phyloP scores from a whole-genome alignment of 2,113 vertebrate species.

The Carassius carassius region DNA sequence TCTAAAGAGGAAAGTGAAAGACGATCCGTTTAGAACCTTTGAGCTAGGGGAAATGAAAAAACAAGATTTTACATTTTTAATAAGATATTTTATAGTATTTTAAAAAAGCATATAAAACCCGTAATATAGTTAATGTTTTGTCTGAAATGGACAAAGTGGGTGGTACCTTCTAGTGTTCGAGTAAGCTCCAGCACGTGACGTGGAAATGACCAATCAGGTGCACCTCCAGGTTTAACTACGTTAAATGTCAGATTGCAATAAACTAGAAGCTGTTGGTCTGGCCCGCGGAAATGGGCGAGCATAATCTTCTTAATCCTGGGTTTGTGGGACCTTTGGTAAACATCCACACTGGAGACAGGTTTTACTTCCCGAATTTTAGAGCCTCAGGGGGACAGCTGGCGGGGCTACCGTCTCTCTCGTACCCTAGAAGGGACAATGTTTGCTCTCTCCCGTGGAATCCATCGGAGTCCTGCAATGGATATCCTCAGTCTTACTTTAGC shows the following conservation, averaged over 20 bases:
- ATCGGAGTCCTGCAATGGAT: conserved; percentile 94
- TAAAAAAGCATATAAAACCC: conserved; percentile 79
- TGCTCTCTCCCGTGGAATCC: conserved; percentile 94
- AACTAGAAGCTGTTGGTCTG: conserved; percentile 97
- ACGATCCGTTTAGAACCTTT: conserved; percentile 55
- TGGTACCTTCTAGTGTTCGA: conserved; percentile 76
- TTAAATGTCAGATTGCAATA: conserved; percentile 99
- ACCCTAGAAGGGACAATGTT: conserved; percentile 94
- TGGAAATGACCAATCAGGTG: conserved; percentile 83
- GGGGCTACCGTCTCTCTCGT: conserved; percentile 90
- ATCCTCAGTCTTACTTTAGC: conserved; percentile 93
- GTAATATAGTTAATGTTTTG: conserved; percentile 83
- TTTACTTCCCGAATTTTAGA: conserved; percentile 98
- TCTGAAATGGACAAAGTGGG: conserved; percentile 80
- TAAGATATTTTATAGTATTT: conserved; percentile 81
- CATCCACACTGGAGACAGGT: conserved; percentile 98
- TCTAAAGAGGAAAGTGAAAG: conserved; percentile 52
- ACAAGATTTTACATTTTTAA: conserved; percentile 70
- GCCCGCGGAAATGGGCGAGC: conserved; percentile 99
- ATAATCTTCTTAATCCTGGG: conserved; percentile 98
- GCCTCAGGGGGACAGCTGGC: conserved; percentile 92
- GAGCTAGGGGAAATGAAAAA: conserved; percentile 59
- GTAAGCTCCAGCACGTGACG: conserved; percentile 86
- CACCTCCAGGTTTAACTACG: conserved; percentile 96
- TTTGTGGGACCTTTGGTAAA: conserved; percentile 99